Base-by-base conservation (phyloP, 2,888 invertebrate genomes). In the Synergus itoensis region DNA sequence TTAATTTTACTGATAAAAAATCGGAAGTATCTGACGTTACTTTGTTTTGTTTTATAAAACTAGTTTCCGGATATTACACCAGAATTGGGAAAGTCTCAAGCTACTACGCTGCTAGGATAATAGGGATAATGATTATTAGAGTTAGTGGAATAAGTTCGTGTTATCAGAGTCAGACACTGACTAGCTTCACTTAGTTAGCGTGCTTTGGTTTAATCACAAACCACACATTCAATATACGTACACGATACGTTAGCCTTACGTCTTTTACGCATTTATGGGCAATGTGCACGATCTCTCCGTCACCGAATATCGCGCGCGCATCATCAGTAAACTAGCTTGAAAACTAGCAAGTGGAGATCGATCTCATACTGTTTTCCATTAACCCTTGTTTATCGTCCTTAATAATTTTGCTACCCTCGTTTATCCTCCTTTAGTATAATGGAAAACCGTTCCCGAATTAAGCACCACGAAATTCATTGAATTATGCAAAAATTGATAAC, bases 171-270 rank as follows among this genome's bases (percentile, higher is more conserved):
- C 40, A 73, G 73, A 53, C 73, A 73, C 53, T 73, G 53, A 73
- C 73, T 73, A 36, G 36, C 53, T 73, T 73, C 73, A 73, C 73
- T 73, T 3, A 36, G 73, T 73, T 73, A 73, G 73, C 53, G 53
- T 73, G 73, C 53, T 57, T 73, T 73, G 53, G 53, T 36, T 53
- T 73, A 73, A 73, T 73, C 53, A n/a, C 73, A 73, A 73, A 36
- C 48, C 73, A 73, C 73, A 73, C 73, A 73, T 73, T 73, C 73
- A 73, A 73, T 73, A 73, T 73, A 53, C 28, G 53, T 73, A 53
- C 28, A 36, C 4, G 65, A 53, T 28, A 48, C 73, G 36, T 73
- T 73, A 40, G 36, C 63, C 28, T 40, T 8, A 41, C 65, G 65
- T 73, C 73, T 73, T 36, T 36, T 73, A 73, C 73, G 73, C 73